Conservation (phyloP, 2,113 vertebrate genomes). For the Tauraco erythrolophus region DNA sequence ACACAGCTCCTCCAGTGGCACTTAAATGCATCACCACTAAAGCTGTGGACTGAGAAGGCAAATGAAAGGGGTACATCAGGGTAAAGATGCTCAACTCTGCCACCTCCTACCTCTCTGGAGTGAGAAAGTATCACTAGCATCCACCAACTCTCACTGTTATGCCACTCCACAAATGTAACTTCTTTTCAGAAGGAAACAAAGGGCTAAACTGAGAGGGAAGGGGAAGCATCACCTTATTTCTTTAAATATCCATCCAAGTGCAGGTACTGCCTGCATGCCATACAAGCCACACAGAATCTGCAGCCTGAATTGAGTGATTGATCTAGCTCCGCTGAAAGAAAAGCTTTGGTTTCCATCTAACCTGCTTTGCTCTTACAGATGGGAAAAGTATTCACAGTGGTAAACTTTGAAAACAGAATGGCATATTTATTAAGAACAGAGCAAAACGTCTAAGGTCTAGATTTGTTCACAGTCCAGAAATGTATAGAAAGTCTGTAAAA, state of each 20-base stretch:
- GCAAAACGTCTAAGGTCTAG: not conserved
- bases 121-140: not conserved
- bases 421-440: not conserved
- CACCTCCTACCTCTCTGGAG: not conserved
- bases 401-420: not conserved
- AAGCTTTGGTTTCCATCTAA: not conserved
- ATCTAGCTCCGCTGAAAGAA: not conserved
- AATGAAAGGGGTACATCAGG: not conserved
- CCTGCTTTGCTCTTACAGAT: not conserved
- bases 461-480: not conserved
- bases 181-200: not conserved
- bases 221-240: not conserved
- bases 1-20: not conserved
- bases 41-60: not conserved
- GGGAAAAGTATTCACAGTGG: not conserved
- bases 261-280: not conserved
- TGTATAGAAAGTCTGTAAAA: not conserved
- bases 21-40: too few species aligned
- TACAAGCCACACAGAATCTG: not conserved
- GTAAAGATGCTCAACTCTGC: not conserved
- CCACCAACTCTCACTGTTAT: not conserved
- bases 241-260: not conserved
- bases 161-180: not conserved
- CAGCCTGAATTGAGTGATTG: not conserved
- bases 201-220: not conserved